These are phyloP conservation scores for Xiphophorus hellerii DNA, from an alignment of 2,113 vertebrate genomes.

Conservation along the genomic window DNA sequence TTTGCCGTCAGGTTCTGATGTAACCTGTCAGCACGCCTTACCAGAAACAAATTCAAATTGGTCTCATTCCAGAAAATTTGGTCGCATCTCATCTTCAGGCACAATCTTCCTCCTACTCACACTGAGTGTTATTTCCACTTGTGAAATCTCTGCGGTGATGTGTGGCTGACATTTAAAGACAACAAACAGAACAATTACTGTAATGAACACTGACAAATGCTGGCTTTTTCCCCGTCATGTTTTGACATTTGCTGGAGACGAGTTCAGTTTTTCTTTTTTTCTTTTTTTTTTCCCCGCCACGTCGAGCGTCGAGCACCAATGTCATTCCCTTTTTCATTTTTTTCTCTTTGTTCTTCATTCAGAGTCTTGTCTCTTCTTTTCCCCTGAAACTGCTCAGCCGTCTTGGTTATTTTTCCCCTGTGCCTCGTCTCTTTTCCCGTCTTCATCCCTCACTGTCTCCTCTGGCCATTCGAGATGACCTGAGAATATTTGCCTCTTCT, in stretches of 20 bases:
- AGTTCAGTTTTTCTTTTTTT: neutral
- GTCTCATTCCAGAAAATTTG: conserved; percentile 2
- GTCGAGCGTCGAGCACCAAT: neutral
- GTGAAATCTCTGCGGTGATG: neutral
- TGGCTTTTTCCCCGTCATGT: neutral
- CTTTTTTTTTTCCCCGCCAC: no score
- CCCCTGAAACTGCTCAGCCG: neutral
- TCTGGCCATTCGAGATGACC: neutral
- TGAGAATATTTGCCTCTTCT: neutral
- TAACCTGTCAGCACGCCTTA: neutral
- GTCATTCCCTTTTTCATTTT: neutral
- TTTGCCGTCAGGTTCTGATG: neutral
- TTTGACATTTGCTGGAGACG: conserved; percentile 36
- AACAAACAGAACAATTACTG: conserved; percentile 35
- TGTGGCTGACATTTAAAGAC: conserved; percentile 30
- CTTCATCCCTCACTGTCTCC: neutral
- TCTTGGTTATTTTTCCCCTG: rapidly evolving
- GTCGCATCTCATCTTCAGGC: neutral
- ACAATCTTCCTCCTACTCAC: neutral
- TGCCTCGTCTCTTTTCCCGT: rapidly evolving
- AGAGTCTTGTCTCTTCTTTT: neutral
- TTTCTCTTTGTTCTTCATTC: neutral
- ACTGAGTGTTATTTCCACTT: neutral
- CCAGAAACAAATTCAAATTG: neutral
- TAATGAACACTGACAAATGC: conserved; percentile 12